Percentiles rank a stretch among this genome's conserved stretches.
Conservation (phyloP, 2,888 invertebrate genomes). For the Epinotia bilunana region DNA sequence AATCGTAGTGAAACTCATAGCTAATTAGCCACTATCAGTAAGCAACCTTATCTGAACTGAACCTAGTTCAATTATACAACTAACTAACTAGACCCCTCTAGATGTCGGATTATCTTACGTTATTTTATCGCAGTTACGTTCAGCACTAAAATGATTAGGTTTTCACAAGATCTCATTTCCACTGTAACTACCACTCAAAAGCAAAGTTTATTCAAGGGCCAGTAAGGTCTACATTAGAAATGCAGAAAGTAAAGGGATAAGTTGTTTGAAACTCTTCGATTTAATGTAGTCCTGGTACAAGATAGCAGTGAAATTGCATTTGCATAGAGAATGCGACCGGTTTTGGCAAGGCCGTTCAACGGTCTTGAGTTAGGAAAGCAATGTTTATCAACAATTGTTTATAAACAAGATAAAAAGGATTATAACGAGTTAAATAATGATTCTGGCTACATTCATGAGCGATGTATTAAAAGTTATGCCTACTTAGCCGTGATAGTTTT, state of each 20-base stretch:
- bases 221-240: neutral
- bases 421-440: no score
- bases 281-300: conserved; percentile 11
- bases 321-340: conserved; percentile 25
- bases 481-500: no score
- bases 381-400: conserved; percentile 16
- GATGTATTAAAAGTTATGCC: no score
- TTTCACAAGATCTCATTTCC: conserved; percentile 17
- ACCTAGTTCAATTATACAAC: conserved; percentile 15
- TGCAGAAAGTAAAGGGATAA: neutral
- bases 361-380: conserved; percentile 22
- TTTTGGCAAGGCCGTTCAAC: conserved; percentile 31
- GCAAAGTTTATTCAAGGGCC: neutral
- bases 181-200: neutral
- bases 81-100: conserved; percentile 26
- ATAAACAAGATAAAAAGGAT: neutral
- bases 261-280: neutral
- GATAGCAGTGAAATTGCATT: conserved; percentile 32
- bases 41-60: conserved; percentile 20
- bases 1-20: conserved; percentile 3
- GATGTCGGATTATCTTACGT: conserved; percentile 19
- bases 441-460: no score
- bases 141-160: conserved; percentile 4
- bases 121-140: conserved; percentile 26
- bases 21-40: conserved; percentile 10